Evolutionary conservation across 2,888 invertebrate genomes (phyloP), one percentile per base, ranked within the genome.

Genomic region (Heteropelma amictum): DNA sequence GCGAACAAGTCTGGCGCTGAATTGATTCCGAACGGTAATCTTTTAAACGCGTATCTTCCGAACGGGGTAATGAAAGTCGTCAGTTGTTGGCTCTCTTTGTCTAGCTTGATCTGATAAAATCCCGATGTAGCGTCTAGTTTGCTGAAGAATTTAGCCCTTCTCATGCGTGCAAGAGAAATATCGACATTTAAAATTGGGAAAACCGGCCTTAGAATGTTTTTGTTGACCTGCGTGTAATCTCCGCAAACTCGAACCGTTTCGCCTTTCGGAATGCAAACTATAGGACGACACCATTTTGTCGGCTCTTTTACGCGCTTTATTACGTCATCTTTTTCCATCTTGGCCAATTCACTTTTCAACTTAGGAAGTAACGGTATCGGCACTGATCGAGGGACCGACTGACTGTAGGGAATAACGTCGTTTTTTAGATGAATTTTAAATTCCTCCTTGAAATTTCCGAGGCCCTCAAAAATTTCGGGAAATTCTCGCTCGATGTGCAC

Each of bases 231-330:
- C 2, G 80, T 82, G 35, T 73, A 81, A 64, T 85, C 83, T 3
- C 75, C 75, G 70, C 83, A 85, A n/a, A 83, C 30, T 45, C 45
- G 42, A 30, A 26, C 83, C 45, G 12, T 82, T 38, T 72, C 56
- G 4, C 61, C 45, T 71, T 84, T 84, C 10, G 77, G 76, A 4
- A 80, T 83, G 1, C 83, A 78, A 0, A 88, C 87, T 68, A 87
- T 83, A 1, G 81, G 82, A 5, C 82, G 76, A 72, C 84, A 86
- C 84, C 85, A 87, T 6, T 81, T 81, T 2, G 84, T 85, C 14
- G 42, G 19, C 19, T 14, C 45, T 23, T 21, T 56, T 40, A 78
- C 5, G 78, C 73, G 67, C 61, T 78, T 71, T 35, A 80, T 75
- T 42, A 80, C 75, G 10, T 74, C 65, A 7, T 76, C 54, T 35